A percentile compares a stretch with the other conserved stretches of the same genome.
Conservation (phyloP, 2,797 vertebrate species). For the Catamblyrhynchus diadema region DNA sequence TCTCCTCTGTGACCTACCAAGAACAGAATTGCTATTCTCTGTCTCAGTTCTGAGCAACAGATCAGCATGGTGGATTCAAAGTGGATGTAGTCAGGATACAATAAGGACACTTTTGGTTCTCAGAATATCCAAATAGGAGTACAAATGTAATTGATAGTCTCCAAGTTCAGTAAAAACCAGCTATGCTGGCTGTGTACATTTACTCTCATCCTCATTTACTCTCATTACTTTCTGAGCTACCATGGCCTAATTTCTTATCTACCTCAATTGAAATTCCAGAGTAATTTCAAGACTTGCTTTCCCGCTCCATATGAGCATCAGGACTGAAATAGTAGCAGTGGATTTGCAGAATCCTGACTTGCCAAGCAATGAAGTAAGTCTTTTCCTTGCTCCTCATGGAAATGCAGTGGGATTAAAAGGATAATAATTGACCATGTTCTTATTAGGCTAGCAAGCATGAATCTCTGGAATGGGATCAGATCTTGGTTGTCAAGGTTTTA, state of each 20-base stretch:
- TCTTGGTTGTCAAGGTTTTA: background rate
- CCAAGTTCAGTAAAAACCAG: background rate
- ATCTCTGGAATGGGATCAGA: conserved; percentile 38
- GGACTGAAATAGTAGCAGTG: background rate
- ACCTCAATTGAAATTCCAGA: background rate
- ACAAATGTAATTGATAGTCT: background rate
- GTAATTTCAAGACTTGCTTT: background rate
- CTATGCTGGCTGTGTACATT: background rate
- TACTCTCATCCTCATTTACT: background rate
- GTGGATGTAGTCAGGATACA: background rate
- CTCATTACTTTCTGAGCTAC: background rate
- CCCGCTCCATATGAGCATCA: background rate
- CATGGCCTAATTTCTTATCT: background rate
- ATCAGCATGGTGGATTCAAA: background rate
- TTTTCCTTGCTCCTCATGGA: background rate
- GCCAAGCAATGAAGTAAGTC: conserved; percentile 13
- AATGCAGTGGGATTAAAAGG: conserved; percentile 30
- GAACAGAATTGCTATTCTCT: background rate
- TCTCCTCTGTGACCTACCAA: background rate
- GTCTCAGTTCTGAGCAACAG: background rate
- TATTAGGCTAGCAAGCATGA: conserved; percentile 35
- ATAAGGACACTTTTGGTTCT: background rate
- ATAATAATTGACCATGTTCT: conserved; percentile 6
- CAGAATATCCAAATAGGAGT: background rate
- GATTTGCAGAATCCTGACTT: background rate